phyloP scores from a whole-genome alignment of 2,888 invertebrate genomes.

The Willowsia nigromaculata region DNA sequence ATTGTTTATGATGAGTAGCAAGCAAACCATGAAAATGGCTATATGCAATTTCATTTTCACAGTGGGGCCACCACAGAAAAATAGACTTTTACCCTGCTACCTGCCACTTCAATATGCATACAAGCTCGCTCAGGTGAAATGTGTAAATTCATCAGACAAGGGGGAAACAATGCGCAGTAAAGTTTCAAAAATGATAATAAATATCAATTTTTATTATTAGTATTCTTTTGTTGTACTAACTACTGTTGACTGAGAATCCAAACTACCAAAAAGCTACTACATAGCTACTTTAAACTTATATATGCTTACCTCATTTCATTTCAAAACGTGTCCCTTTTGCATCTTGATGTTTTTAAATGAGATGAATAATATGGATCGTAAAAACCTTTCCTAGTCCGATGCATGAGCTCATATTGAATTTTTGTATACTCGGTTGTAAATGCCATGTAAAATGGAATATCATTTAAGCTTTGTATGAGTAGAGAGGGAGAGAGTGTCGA shows the following conservation, averaged over 20 bases:
- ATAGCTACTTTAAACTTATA: neutral
- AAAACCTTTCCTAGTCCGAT: too few species aligned
- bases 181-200: constrained; percentile 49
- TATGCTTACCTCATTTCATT: constrained; percentile 3
- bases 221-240: constrained; percentile 42
- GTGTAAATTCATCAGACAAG: constrained; percentile 13
- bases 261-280: constrained; percentile 12
- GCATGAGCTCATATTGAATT: constrained; percentile 23
- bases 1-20: constrained; percentile 33
- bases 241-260: constrained; percentile 43
- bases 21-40: constrained; percentile 41
- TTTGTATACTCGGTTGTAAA: neutral
- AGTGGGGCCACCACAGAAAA: constrained; percentile 25
- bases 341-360: constrained; percentile 9
- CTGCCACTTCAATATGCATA: neutral
- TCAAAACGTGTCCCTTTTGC: constrained; percentile 10
- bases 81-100: neutral
- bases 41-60: constrained; percentile 43
- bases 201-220: constrained; percentile 55
- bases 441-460: constrained; percentile 1
- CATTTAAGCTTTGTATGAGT: neutral
- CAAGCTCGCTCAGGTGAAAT: constrained; percentile 9
- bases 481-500: neutral
- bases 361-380: neutral
- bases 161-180: constrained; percentile 40